phyloP scores from a whole-genome alignment of 2,797 vertebrate species.

The Gymnothorax reevesii region DNA sequence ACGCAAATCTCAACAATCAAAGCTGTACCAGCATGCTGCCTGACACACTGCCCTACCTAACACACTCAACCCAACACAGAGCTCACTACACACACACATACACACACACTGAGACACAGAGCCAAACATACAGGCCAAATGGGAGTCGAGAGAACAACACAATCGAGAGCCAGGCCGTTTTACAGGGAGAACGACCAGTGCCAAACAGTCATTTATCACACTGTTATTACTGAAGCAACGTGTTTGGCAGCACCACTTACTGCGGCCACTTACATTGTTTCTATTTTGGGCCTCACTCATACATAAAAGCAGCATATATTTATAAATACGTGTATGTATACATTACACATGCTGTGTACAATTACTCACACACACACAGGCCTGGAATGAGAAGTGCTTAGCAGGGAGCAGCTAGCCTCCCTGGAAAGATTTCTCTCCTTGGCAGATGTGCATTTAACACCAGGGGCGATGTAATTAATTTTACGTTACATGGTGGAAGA shows the following conservation, averaged over 20 bases:
- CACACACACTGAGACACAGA: background rate
- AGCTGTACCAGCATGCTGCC: no score
- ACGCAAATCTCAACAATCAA: background rate
- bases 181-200: background rate
- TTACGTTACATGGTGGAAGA: conserved; percentile 76
- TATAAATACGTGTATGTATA: background rate
- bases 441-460: conserved; percentile 70
- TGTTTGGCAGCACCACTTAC: conserved; percentile 22
- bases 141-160: background rate
- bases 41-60: background rate
- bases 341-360: background rate
- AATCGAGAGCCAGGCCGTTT: conserved; percentile 7
- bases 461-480: conserved; percentile 77
- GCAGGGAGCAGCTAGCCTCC: background rate
- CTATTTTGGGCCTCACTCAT: background rate
- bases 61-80: background rate
- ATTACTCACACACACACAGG: background rate
- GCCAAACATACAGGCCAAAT: conserved; percentile 4
- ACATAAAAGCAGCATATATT: background rate
- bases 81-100: background rate
- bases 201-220: conserved; percentile 15
- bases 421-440: conserved; percentile 25
- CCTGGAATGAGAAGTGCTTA: background rate
- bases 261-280: background rate
- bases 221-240: conserved; percentile 16